A percentile compares a stretch with the other conserved stretches of the same genome.
Conservation (phyloP, 2,888 invertebrate genomes). For the Phengaris arion region DNA sequence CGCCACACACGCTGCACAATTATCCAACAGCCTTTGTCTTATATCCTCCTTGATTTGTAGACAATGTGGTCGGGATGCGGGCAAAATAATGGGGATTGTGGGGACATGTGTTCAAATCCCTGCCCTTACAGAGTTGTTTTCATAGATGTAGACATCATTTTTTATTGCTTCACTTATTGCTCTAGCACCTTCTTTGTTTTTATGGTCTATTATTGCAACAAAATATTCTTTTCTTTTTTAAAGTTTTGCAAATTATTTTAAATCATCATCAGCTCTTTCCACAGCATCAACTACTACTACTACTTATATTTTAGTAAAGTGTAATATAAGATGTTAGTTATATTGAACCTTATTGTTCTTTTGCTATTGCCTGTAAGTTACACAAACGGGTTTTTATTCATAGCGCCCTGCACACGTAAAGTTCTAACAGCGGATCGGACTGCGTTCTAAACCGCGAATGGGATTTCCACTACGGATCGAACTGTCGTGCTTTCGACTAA, state of each 20-base stretch:
- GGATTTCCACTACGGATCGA: too few species aligned
- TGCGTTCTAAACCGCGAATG: too few species aligned
- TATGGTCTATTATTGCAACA: not conserved
- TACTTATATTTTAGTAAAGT: too few species aligned
- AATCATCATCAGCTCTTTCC: not conserved
- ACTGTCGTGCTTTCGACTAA: too few species aligned
- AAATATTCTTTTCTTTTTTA: not conserved
- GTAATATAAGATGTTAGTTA: too few species aligned
- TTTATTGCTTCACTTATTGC: conserved; percentile 1
- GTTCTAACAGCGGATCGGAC: too few species aligned
- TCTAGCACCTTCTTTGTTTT: conserved; percentile 6
- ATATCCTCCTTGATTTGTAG: conserved; percentile 71
- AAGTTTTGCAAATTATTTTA: not conserved
- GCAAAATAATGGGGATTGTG: conserved; percentile 69
- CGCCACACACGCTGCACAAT: conserved; percentile 72
- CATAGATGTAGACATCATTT: not conserved
- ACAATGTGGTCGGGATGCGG: conserved; percentile 75
- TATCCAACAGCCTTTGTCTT: conserved; percentile 70
- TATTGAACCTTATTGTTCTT: not conserved
- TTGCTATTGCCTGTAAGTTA: not conserved
- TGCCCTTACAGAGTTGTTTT: conserved; percentile 9
- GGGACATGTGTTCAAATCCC: conserved; percentile 45
- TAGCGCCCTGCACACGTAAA: too few species aligned
- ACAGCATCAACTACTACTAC: too few species aligned
- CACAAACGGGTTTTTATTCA: not conserved